phyloP scores from a whole-genome alignment of 2,888 invertebrate species.

The Cylindroiulus punctatus region DNA sequence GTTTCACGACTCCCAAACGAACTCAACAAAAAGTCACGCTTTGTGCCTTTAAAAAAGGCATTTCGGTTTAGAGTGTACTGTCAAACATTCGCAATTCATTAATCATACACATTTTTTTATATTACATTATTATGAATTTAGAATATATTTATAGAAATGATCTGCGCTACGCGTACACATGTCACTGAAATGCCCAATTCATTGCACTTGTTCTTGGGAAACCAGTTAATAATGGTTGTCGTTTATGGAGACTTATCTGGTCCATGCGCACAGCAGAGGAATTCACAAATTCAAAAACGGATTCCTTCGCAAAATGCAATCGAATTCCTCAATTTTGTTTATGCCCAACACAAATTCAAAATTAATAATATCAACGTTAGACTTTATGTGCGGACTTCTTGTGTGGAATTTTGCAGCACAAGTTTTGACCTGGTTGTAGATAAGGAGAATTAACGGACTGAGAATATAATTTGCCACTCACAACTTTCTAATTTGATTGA shows the following conservation, averaged over 20 bases:
- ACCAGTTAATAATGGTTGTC: not conserved
- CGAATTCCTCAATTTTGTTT: not conserved
- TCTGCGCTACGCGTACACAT: not conserved
- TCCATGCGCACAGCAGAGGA: not conserved
- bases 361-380: not conserved
- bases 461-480: too few relatives aligned
- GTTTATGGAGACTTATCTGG: too few relatives aligned
- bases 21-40: too few relatives aligned
- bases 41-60: too few relatives aligned
- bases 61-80: too few relatives aligned
- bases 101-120: not conserved
- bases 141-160: not conserved
- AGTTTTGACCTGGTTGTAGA: not conserved
- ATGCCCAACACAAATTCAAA: not conserved
- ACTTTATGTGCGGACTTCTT: not conserved
- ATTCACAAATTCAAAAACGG: not conserved
- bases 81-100: too few relatives aligned
- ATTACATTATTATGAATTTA: not conserved
- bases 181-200: not conserved
- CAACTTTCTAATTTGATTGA: too few relatives aligned
- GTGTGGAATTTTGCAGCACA: not conserved
- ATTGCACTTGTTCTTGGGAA: not conserved
- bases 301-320: not conserved
- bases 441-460: not conserved
- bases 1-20: too few relatives aligned